Evolutionary conservation across 2,113 vertebrate genomes (phyloP).

Genomic region (Paratilapia polleni): DNA sequence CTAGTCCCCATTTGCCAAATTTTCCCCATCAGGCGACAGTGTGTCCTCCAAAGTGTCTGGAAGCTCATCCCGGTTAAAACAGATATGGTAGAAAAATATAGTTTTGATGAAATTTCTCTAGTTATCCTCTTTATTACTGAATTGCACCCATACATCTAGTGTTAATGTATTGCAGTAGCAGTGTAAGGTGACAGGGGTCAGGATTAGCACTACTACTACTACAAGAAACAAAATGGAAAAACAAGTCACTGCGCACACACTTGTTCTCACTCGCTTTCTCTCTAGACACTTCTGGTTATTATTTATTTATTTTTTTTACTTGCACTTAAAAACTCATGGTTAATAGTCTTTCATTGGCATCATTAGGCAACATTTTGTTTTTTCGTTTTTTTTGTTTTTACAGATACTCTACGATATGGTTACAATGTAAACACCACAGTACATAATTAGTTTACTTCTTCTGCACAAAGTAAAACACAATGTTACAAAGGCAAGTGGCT

Average conservation of each 20-base stretch:
- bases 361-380: constrained; percentile 77
- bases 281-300: constrained; percentile 77
- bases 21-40: constrained; percentile 11
- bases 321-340: constrained; percentile 71
- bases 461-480: constrained; percentile 81
- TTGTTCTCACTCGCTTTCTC: constrained; percentile 47
- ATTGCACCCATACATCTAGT: constrained; percentile 78
- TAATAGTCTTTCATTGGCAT: constrained; percentile 82
- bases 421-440: constrained; percentile 84
- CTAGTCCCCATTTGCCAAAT: not conserved
- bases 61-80: constrained; percentile 77
- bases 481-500: constrained; percentile 84
- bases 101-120: constrained; percentile 82
- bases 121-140: constrained; percentile 76
- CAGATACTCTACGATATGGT: constrained; percentile 79
- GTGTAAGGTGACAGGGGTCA: constrained; percentile 71
- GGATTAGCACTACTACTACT: constrained; percentile 70
- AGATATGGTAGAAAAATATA: constrained; percentile 87
- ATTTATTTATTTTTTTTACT: constrained; percentile 50
- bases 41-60: constrained; percentile 58
- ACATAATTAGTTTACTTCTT: constrained; percentile 76
- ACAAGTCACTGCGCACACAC: constrained; percentile 45
- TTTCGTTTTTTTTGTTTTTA: constrained; percentile 37
- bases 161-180: constrained; percentile 65
- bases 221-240: constrained; percentile 48